These are phyloP conservation scores for Callocephalon fimbriatum DNA, from an alignment of 2,113 vertebrate species.

Conservation along the genomic window DNA sequence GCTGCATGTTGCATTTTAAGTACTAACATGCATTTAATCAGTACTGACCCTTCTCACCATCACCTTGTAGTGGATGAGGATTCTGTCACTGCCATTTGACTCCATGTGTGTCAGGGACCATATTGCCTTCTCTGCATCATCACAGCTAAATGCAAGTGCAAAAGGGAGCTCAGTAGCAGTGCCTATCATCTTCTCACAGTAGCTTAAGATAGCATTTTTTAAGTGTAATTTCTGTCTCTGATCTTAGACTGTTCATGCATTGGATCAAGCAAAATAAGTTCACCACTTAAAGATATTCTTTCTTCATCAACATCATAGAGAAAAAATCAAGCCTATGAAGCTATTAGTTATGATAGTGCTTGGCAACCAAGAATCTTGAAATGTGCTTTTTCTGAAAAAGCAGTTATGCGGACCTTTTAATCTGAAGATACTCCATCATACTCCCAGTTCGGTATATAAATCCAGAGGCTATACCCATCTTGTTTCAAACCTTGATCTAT, in stretches of 20 bases:
- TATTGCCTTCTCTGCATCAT: neutral
- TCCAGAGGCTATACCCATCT: neutral
- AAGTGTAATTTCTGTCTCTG: neutral
- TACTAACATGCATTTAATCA: neutral
- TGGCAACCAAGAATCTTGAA: neutral
- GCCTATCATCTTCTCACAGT: neutral
- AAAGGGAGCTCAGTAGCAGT: neutral
- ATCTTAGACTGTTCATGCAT: neutral
- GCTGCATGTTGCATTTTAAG: neutral
- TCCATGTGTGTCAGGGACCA: neutral
- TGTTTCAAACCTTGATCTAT: neutral
- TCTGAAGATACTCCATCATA: neutral
- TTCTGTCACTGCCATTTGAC: neutral
- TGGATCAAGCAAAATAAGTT: neutral
- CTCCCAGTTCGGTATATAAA: neutral
- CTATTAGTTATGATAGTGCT: neutral
- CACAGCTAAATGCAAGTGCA: neutral
- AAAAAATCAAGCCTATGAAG: neutral
- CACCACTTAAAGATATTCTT: neutral
- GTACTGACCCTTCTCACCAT: neutral
- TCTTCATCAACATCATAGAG: neutral
- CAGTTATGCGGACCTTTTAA: neutral
- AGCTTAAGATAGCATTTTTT: neutral
- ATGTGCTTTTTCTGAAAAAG: neutral
- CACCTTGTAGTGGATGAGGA: neutral